A percentile compares a stretch with the other conserved stretches of the same genome.
phyloP scores from a whole-genome alignment of 2,797 vertebrate genomes.

The Hemibagrus guttatus region DNA sequence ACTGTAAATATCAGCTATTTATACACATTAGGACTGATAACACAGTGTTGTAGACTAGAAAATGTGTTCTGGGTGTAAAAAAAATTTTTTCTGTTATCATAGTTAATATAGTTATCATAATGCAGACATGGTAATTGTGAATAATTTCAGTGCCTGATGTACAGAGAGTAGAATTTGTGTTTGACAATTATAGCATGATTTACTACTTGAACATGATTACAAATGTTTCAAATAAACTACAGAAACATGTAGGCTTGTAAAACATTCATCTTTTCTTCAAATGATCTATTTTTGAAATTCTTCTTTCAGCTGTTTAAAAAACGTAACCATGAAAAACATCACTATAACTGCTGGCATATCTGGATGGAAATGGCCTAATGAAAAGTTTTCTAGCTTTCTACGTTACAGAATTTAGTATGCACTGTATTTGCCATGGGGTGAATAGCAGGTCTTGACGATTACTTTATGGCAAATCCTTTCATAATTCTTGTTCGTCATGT shows the following conservation, averaged over 20 bases:
- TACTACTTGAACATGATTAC: neutral
- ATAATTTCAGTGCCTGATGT: neutral
- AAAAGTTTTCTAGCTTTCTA: neutral
- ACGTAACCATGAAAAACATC: neutral
- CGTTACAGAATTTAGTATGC: neutral
- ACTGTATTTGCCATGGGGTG: neutral
- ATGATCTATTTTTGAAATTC: neutral
- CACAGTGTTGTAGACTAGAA: neutral
- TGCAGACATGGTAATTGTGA: conserved; percentile 1
- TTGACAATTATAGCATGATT: neutral
- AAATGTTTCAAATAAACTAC: neutral
- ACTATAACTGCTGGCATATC: neutral
- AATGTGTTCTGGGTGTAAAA: neutral
- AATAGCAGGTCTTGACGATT: neutral
- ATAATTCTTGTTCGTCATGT: neutral
- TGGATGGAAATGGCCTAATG: neutral
- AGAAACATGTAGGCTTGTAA: neutral
- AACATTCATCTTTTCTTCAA: neutral
- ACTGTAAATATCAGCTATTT: neutral
- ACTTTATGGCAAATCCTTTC: neutral
- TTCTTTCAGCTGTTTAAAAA: neutral
- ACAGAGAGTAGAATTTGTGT: neutral
- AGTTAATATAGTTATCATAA: neutral
- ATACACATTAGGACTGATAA: neutral
- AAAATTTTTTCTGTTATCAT: neutral